A percentile compares a stretch with the other conserved stretches of the same genome.
Evolutionary conservation across 2,113 vertebrate species (phyloP).

Genomic region (Rostratula benghalensis): DNA sequence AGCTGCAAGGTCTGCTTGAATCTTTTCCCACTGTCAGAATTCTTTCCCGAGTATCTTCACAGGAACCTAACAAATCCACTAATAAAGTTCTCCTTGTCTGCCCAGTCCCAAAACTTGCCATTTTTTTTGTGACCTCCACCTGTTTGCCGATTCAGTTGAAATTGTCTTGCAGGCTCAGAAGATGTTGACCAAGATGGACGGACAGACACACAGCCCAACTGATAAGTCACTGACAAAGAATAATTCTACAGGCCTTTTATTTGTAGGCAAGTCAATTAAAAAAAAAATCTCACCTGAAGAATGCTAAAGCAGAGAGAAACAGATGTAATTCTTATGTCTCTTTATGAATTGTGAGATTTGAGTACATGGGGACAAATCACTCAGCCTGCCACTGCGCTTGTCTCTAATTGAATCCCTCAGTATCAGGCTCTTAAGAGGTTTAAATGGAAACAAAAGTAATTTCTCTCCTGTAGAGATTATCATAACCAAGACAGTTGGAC

Average conservation of each 20-base stretch:
- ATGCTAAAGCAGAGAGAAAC: background rate
- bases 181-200: background rate
- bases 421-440: background rate
- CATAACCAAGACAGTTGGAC: background rate
- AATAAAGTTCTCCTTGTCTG: background rate
- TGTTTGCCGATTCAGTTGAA: background rate
- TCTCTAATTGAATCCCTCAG: background rate
- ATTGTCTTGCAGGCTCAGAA: background rate
- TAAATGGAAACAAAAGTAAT: background rate
- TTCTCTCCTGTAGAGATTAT: background rate
- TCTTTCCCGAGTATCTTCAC: background rate
- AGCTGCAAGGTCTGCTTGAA: background rate
- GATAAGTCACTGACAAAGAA: background rate
- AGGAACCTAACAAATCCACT: background rate
- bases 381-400: background rate
- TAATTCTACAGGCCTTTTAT: background rate
- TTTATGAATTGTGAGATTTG: background rate
- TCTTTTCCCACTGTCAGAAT: background rate
- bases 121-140: background rate
- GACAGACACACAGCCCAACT: background rate
- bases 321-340: background rate
- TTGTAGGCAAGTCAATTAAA: background rate
- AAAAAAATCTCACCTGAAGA: background rate
- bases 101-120: background rate
- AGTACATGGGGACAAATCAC: background rate